Conservation (phyloP, 2,113 vertebrate species). For the Sinosuthora webbiana region DNA sequence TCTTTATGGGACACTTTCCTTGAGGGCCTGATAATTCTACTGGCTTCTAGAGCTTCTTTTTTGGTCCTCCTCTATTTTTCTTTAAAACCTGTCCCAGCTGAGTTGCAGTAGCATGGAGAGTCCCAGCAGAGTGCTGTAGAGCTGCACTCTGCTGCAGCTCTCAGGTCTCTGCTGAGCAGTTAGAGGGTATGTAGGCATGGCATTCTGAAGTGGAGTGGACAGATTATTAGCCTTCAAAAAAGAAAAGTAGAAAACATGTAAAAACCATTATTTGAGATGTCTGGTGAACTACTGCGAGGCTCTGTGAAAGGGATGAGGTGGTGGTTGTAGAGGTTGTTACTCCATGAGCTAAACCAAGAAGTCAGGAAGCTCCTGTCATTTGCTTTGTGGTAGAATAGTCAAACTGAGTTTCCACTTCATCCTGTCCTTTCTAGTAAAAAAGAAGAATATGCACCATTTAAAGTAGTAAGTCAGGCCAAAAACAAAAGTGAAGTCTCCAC, state of each 20-base stretch:
- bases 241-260: background rate
- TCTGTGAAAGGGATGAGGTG: background rate
- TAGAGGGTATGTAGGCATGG: background rate
- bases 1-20: background rate
- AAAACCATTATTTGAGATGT: background rate
- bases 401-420: background rate
- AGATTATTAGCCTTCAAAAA: background rate
- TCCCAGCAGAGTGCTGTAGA: background rate
- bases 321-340: background rate
- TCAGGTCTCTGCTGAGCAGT: background rate
- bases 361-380: background rate
- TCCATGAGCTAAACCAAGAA: background rate
- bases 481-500: background rate
- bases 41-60: background rate
- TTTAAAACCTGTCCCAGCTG: background rate
- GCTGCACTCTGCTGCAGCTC: background rate
- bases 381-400: background rate
- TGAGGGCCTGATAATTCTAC: background rate
- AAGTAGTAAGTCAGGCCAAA: background rate
- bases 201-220: background rate
- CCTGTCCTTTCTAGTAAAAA: background rate
- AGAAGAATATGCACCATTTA: background rate
- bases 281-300: background rate
- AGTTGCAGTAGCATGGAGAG: background rate
- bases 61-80: background rate